These are phyloP conservation scores for Lutraria lutraria DNA, from an alignment of 2,888 invertebrate species.

Conservation along the genomic window DNA sequence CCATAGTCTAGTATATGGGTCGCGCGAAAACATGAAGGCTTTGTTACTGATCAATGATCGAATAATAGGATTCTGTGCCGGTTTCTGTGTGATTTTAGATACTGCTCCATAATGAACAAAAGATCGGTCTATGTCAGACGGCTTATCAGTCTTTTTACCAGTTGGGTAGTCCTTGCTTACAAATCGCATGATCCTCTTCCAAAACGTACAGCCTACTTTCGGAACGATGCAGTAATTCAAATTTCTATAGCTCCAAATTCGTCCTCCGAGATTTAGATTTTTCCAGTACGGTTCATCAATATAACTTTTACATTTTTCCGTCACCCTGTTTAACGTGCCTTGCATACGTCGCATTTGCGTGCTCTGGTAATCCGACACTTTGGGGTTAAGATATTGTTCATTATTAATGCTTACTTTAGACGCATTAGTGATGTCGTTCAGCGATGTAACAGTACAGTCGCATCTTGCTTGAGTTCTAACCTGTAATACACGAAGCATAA, in stretches of 20 bases:
- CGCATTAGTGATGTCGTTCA: too few species aligned
- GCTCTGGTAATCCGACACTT: too few species aligned
- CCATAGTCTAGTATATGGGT: constrained; percentile 71
- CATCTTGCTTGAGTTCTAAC: too few species aligned
- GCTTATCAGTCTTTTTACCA: constrained; percentile 17
- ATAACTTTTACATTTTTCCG: neutral
- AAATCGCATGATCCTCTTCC: constrained; percentile 59
- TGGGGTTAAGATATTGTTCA: too few species aligned
- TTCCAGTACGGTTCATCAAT: constrained; percentile 9
- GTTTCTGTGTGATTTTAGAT: constrained; percentile 20
- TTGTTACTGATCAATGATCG: constrained; percentile 42
- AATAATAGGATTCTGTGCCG: constrained; percentile 14
- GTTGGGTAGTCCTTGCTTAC: constrained; percentile 42
- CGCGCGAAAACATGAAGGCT: constrained; percentile 69
- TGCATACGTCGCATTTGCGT: neutral
- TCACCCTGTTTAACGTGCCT: neutral
- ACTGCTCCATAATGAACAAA: constrained; percentile 56
- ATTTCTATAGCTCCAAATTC: constrained; percentile 25
- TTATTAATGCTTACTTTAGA: too few species aligned
- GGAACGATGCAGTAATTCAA: constrained; percentile 43
- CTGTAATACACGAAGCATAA: too few species aligned
- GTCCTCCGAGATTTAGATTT: neutral
- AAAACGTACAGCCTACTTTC: constrained; percentile 61
- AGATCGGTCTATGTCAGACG: constrained; percentile 63
- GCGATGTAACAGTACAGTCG: too few species aligned